Base-by-base conservation (phyloP, 30 jellyfish, hydroid and myxozoan genomes). In the Hydractinia symbiolongicarpus region DNA sequence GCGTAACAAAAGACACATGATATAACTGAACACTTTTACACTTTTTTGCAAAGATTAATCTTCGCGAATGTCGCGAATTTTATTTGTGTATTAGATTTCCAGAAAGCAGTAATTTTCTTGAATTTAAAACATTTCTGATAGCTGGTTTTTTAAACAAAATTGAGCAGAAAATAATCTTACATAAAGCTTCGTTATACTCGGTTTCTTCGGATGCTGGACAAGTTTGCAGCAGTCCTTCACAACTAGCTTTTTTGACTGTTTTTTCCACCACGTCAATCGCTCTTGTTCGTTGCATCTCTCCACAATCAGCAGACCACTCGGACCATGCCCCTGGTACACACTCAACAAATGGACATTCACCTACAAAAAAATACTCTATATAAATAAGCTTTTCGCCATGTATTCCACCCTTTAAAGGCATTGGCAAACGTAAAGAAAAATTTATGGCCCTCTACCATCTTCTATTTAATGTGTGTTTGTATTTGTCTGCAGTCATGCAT, bases 251-350 rank as follows among this genome's bases (percentile, higher is more conserved):
- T 67, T 86, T 80, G 8, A 79, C 90, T 19, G 72, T 75, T 80
- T 79, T 76, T 44, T 83, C 83, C 20, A 81, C 83, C 54, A 61
- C 73, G 6, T 67, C 81, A 50, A 72, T 60, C 57, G 84, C 70
- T 73, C 84, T 44, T 4, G 66, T 66, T 20, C 95, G 73, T 61
- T 77, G 67, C 55, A 78, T 81, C 66, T 53, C 50, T 72, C 95
- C 95, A 74, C 95, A 86, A 5, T 81, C 53, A 44, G 95, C 90
- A 14, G 95, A 86, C 95, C 95, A 86, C 5, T 86, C 90, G 72
- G 90, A 79, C 95, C 95, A 86, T 14, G 74, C 81, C 57, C 53
- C 50, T 9, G 80, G 80, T 8, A 51, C 87, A 70, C 95, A 86
- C 66, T 76, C 84, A 81, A 79, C 89, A 6, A 84, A 76, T 21